Conservation (phyloP, 2,888 invertebrate genomes). For the Metalampra italica region DNA sequence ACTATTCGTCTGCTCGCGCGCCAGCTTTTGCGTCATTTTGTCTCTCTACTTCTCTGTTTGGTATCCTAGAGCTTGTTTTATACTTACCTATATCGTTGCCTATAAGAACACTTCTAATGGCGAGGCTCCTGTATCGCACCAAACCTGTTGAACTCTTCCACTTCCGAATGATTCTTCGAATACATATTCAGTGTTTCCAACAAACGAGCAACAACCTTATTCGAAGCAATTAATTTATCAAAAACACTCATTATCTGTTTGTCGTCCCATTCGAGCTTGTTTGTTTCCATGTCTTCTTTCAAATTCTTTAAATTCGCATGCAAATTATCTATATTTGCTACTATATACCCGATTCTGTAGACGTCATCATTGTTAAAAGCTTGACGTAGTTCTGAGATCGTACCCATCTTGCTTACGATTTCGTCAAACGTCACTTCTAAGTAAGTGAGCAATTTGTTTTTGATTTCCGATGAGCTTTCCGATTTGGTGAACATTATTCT, state of each 20-base stretch:
- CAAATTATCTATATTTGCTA: slow-evolving; percentile 42
- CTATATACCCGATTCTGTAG: slow-evolving; percentile 41
- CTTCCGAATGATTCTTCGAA: not conserved
- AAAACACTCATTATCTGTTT: slow-evolving; percentile 31
- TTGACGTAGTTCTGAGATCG: slow-evolving; percentile 24
- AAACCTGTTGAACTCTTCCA: not conserved
- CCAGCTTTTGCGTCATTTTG: too few species aligned
- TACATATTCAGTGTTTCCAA: slow-evolving; percentile 24
- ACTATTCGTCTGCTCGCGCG: too few species aligned
- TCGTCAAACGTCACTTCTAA: slow-evolving; percentile 32
- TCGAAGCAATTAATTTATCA: slow-evolving; percentile 32
- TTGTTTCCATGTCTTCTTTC: slow-evolving; percentile 24
- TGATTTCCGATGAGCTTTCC: slow-evolving; percentile 20
- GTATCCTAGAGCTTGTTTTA: too few species aligned
- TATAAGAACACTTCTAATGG: too few species aligned
- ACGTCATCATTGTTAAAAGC: slow-evolving; percentile 21
- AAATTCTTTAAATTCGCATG: slow-evolving; percentile 31
- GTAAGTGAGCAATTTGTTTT: slow-evolving; percentile 29
- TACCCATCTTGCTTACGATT: slow-evolving; percentile 27
- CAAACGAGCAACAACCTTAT: slow-evolving; percentile 23
- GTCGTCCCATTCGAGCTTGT: slow-evolving; percentile 28
- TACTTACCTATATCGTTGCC: too few species aligned
- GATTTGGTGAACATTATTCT: slow-evolving; percentile 9
- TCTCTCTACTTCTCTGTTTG: too few species aligned
- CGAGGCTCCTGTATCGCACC: not conserved